Evolutionary conservation across 2,888 invertebrate genomes (phyloP).

Genomic region (Disparrhopalites patrizii): DNA sequence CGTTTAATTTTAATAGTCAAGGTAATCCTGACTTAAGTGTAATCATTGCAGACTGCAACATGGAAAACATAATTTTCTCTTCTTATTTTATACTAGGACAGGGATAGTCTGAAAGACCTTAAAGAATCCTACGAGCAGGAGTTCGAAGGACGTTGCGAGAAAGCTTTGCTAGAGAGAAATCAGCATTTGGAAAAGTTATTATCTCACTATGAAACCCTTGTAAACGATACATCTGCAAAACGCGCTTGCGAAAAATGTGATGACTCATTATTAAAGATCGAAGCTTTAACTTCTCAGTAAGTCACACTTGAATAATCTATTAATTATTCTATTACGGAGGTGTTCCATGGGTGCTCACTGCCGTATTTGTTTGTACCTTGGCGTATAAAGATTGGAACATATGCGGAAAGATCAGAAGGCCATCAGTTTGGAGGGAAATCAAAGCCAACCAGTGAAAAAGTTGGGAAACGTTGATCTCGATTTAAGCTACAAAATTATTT

Average conservation of each 20-base stretch:
- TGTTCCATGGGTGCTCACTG: too few relatives aligned
- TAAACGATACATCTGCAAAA: slow-evolving; percentile 38
- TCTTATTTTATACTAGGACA: slow-evolving; percentile 33
- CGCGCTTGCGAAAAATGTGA: slow-evolving; percentile 43
- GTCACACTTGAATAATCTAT: slow-evolving; percentile 15
- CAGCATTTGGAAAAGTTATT: slow-evolving; percentile 39
- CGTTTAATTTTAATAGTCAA: slow-evolving; percentile 37
- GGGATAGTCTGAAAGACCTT: slow-evolving; percentile 43
- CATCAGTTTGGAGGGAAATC: slow-evolving; percentile 1
- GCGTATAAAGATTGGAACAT: slow-evolving; percentile 26
- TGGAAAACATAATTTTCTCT: neutral
- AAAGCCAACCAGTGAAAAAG: neutral
- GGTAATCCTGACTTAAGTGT: slow-evolving; percentile 26
- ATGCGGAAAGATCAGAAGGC: slow-evolving; percentile 16
- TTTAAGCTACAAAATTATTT: slow-evolving; percentile 38
- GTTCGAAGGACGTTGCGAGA: slow-evolving; percentile 38
- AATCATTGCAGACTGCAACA: neutral
- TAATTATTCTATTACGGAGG: too few relatives aligned
- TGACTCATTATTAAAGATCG: slow-evolving; percentile 27
- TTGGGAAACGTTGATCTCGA: slow-evolving; percentile 10
- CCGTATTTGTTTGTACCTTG: slow-evolving; percentile 2
- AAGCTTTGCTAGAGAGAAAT: slow-evolving; percentile 41
- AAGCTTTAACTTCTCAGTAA: slow-evolving; percentile 34
- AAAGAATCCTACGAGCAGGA: slow-evolving; percentile 47
- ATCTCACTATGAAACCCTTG: slow-evolving; percentile 38